Percentiles rank a stretch among this genome's conserved stretches.
phyloP scores from a whole-genome alignment of 2,888 invertebrate genomes.

The Venusia cambrica region DNA sequence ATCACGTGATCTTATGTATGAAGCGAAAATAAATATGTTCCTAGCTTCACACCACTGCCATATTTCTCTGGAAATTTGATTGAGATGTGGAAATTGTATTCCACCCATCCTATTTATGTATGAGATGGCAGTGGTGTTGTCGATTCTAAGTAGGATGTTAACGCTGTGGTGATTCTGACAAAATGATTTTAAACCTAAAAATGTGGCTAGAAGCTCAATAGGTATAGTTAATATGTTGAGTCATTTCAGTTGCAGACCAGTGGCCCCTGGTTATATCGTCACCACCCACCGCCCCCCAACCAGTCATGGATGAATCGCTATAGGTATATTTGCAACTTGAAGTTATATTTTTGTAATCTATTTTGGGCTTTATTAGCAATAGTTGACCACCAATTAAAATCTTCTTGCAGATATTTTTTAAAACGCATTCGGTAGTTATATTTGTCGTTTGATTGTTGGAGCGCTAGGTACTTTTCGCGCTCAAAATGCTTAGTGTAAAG shows the following conservation, averaged over 20 bases:
- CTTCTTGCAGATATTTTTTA: neutral
- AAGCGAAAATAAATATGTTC: slow-evolving; percentile 15
- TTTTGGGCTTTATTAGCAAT: no score
- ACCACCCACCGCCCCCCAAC: slow-evolving; percentile 16
- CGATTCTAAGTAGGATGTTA: no score
- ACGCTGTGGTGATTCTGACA: no score
- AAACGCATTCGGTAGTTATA: neutral
- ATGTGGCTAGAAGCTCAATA: no score
- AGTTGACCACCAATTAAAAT: slow-evolving; percentile 6
- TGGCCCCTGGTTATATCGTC: no score
- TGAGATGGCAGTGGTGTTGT: no score
- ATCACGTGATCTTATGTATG: slow-evolving; percentile 13
- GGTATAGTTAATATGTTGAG: no score
- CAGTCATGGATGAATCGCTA: slow-evolving; percentile 5
- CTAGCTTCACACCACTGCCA: slow-evolving; percentile 23
- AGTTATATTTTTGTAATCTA: neutral
- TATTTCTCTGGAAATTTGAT: slow-evolving; percentile 12
- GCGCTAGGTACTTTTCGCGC: neutral
- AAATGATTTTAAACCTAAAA: no score
- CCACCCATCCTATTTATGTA: no score
- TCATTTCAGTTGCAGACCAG: no score
- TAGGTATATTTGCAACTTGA: neutral
- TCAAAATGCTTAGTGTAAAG: slow-evolving; percentile 5
- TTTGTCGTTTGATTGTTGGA: neutral
- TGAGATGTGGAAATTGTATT: slow-evolving; percentile 19